Evolutionary conservation across 2,888 invertebrate genomes (phyloP).

Genomic region (Pseudococcus longispinus): DNA sequence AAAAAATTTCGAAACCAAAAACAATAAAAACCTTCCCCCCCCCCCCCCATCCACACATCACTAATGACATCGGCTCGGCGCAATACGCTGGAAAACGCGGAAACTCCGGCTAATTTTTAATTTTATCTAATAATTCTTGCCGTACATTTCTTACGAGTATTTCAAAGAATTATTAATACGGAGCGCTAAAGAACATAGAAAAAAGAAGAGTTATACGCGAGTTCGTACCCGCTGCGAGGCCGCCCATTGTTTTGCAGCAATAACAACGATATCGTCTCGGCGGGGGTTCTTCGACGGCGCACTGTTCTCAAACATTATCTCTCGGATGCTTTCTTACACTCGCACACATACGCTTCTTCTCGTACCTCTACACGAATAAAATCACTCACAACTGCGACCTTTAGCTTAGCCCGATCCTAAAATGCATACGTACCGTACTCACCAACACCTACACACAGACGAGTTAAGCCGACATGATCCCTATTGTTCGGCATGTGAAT

Average conservation of each 20-base stretch:
- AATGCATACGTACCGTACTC: constrained; percentile 13
- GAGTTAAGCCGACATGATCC: constrained; percentile 49
- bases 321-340: constrained; percentile 7
- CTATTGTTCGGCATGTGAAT: constrained; percentile 53
- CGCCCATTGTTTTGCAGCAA: constrained; percentile 55
- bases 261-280: constrained; percentile 49
- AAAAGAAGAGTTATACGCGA: constrained; percentile 54
- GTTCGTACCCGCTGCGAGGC: constrained; percentile 53
- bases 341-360: constrained; percentile 9
- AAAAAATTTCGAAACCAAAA: too few species aligned
- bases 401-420: constrained; percentile 38
- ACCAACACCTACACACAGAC: constrained; percentile 53
- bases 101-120: constrained; percentile 13
- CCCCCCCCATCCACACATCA: too few species aligned
- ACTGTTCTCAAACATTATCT: constrained; percentile 48
- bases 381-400: constrained; percentile 51
- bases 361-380: neutral
- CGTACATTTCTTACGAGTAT: constrained; percentile 18
- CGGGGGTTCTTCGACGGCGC: constrained; percentile 50
- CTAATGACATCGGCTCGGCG: too few species aligned
- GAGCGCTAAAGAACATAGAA: constrained; percentile 43
- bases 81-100: neutral
- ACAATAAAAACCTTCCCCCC: too few species aligned
- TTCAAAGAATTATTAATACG: constrained; percentile 16
- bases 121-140: constrained; percentile 10